These are phyloP conservation scores for Falco peregrinus DNA, from an alignment of 2,797 vertebrate genomes.

Conservation along the genomic window DNA sequence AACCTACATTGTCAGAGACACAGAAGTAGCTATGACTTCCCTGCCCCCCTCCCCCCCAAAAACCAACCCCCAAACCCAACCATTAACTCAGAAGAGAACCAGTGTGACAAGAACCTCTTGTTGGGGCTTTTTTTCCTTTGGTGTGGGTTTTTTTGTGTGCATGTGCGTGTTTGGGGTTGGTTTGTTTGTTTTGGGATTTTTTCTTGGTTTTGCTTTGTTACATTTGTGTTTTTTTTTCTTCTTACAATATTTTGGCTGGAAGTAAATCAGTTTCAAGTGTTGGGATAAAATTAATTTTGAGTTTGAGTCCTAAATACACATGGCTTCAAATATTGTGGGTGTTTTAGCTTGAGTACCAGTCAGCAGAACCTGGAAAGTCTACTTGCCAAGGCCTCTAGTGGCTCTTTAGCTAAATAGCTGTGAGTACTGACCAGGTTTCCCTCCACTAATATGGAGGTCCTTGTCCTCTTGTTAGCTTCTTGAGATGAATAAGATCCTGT, in stretches of 20 bases:
- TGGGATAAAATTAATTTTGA: background rate
- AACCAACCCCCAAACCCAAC: background rate
- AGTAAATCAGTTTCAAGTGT: background rate
- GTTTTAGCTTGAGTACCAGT: background rate
- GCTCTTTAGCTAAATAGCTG: background rate
- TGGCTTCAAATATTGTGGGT: background rate
- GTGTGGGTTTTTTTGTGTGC: background rate
- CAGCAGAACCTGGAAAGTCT: background rate
- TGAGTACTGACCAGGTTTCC: background rate
- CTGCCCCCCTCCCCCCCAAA: fast-evolving
- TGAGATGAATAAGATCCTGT: background rate
- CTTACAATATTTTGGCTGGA: background rate
- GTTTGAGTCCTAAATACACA: fast-evolving
- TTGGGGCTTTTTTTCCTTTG: background rate
- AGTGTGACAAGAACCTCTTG: background rate
- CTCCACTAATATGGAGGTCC: background rate
- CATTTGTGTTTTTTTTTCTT: background rate
- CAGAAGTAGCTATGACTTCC: background rate
- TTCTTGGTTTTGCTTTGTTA: background rate
- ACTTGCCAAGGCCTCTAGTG: background rate
- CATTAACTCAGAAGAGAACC: fast-evolving
- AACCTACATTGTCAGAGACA: background rate
- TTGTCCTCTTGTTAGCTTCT: fast-evolving
- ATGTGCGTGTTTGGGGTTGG: background rate
- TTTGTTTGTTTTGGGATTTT: background rate